phyloP scores from a whole-genome alignment of 2,888 invertebrate species.

The Hirtodrosophila trivittata region DNA sequence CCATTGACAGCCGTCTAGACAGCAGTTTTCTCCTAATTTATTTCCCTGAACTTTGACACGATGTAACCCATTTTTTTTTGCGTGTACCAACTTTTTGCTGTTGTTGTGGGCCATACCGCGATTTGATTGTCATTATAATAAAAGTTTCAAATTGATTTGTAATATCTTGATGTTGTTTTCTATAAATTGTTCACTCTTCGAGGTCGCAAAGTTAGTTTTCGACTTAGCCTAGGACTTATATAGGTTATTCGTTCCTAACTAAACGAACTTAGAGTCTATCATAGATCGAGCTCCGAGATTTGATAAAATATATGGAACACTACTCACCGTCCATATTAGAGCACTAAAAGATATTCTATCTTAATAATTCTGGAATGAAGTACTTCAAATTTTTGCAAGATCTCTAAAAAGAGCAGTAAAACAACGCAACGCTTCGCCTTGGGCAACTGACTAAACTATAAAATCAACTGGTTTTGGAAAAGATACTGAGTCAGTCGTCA shows the following conservation, averaged over 20 bases:
- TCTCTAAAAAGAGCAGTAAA: neutral
- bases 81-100: slow-evolving; percentile 29
- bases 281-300: no score
- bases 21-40: slow-evolving; percentile 1
- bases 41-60: slow-evolving; percentile 47
- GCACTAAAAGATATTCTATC: neutral
- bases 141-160: slow-evolving; percentile 36
- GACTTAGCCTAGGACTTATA: no score
- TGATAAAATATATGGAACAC: neutral
- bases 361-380: neutral
- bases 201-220: no score
- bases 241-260: no score
- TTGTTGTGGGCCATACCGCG: slow-evolving; percentile 18
- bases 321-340: slow-evolving; percentile 41
- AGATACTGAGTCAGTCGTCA: slow-evolving; percentile 22
- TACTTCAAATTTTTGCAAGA: slow-evolving; percentile 19
- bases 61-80: slow-evolving; percentile 20
- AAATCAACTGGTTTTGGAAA: slow-evolving; percentile 33
- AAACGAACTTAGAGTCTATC: no score
- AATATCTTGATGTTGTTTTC: slow-evolving; percentile 4
- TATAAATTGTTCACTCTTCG: neutral
- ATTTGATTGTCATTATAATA: slow-evolving; percentile 16
- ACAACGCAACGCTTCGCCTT: slow-evolving; percentile 16
- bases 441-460: slow-evolving; percentile 8
- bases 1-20: slow-evolving; percentile 38